Percentiles rank a stretch among this genome's conserved stretches.
Evolutionary conservation across 2,797 vertebrate species (phyloP).

Genomic region (Erpetoichthys calabaricus): DNA sequence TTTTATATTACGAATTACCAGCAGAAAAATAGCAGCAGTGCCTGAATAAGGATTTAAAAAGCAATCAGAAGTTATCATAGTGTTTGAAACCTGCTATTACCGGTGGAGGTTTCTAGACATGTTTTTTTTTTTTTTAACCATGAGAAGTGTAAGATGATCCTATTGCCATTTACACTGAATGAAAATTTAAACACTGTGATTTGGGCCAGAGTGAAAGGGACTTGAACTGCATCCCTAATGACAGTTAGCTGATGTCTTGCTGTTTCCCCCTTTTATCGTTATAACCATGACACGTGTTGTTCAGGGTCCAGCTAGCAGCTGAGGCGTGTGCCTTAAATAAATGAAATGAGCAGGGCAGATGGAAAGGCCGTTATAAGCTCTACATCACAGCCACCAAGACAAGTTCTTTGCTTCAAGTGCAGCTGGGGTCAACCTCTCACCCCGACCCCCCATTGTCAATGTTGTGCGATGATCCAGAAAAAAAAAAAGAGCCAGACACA

Average conservation of each 20-base stretch:
- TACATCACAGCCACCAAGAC: not conserved
- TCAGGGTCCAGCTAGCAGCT: constrained; percentile 13
- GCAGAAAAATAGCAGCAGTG: too few relatives aligned
- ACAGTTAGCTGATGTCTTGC: constrained; percentile 30
- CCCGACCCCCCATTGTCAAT: constrained; percentile 10
- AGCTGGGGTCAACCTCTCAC: not conserved
- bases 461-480: constrained; percentile 21
- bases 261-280: constrained; percentile 17
- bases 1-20: too few relatives aligned
- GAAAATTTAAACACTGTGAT: too few relatives aligned
- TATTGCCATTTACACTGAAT: too few relatives aligned
- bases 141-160: too few relatives aligned
- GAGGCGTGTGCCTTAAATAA: constrained; percentile 4
- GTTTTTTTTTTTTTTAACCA: too few relatives aligned
- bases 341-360: constrained; percentile 25
- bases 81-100: too few relatives aligned
- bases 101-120: too few relatives aligned
- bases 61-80: too few relatives aligned
- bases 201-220: too few relatives aligned
- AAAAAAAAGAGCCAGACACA: constrained; percentile 20
- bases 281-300: constrained; percentile 34
- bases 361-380: constrained; percentile 18
- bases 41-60: too few relatives aligned
- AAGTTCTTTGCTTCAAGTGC: not conserved
- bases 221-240: too few relatives aligned